phyloP scores from a whole-genome alignment of 2,797 vertebrate species.

The Hephaestus fuliginosus region DNA sequence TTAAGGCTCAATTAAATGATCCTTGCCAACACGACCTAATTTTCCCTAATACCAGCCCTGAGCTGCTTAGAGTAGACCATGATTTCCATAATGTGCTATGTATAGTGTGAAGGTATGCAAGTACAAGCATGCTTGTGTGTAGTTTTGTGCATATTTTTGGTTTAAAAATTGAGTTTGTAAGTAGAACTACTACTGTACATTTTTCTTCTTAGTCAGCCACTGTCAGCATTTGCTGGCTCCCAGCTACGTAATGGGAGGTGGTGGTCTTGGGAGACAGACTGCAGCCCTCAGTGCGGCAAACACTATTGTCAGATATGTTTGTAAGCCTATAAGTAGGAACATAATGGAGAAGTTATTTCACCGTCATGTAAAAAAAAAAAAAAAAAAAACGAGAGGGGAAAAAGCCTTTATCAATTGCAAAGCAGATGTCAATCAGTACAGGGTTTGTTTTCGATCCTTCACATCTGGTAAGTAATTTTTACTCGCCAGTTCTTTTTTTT shows the following conservation, averaged over 20 bases:
- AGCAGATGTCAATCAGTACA: slow-evolving; percentile 34
- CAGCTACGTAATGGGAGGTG: not conserved
- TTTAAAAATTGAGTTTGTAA: slow-evolving; percentile 5
- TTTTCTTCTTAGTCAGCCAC: not conserved
- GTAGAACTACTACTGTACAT: not conserved
- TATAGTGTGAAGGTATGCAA: slow-evolving; percentile 43
- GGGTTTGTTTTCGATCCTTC: not conserved
- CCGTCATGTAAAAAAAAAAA: not conserved
- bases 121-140: slow-evolving; percentile 12
- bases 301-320: slow-evolving; percentile 28
- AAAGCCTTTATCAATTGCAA: slow-evolving; percentile 1
- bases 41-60: slow-evolving; percentile 69
- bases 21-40: slow-evolving; percentile 68
- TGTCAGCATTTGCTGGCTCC: not conserved
- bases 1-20: slow-evolving; percentile 75
- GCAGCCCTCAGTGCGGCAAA: slow-evolving; percentile 26
- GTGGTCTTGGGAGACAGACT: not conserved
- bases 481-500: not conserved
- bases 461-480: slow-evolving; percentile 39
- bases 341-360: slow-evolving; percentile 1
- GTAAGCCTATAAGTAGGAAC: slow-evolving; percentile 20
- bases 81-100: slow-evolving; percentile 62
- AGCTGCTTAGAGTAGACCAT: slow-evolving; percentile 58
- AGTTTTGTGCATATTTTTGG: slow-evolving; percentile 31
- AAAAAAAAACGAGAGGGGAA: not conserved